Percentiles rank a stretch among this genome's conserved stretches.
Conservation (phyloP, 2,888 invertebrate species). For the Herminia tarsipennalis region DNA sequence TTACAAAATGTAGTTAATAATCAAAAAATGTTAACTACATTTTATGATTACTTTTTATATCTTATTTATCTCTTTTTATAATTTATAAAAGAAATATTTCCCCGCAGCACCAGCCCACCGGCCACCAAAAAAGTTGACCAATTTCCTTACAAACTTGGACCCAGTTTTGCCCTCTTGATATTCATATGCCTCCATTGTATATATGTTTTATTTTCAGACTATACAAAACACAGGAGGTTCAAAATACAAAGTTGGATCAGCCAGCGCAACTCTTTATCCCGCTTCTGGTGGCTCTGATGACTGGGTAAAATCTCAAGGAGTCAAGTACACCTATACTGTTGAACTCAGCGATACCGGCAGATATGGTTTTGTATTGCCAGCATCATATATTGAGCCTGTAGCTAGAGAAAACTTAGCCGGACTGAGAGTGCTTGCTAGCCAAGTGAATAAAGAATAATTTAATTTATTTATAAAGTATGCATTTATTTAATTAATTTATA, state of each 20-base stretch:
- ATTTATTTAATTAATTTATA: slow-evolving; percentile 27
- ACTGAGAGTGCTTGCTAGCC: slow-evolving; percentile 85
- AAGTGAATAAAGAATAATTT: slow-evolving; percentile 48
- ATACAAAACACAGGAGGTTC: slow-evolving; percentile 87
- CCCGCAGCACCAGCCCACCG: no score
- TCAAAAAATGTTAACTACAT: no score
- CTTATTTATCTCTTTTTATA: not conserved
- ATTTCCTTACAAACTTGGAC: no score
- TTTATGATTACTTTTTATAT: not conserved
- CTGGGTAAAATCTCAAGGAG: slow-evolving; percentile 94
- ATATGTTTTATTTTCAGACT: slow-evolving; percentile 74
- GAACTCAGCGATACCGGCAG: slow-evolving; percentile 94
- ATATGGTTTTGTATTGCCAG: slow-evolving; percentile 95
- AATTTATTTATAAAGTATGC: slow-evolving; percentile 7
- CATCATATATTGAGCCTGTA: slow-evolving; percentile 90
- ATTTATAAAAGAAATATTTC: no score
- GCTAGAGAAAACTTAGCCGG: slow-evolving; percentile 91
- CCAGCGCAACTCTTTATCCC: slow-evolving; percentile 92
- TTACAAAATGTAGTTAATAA: no score
- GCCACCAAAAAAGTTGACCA: no score
- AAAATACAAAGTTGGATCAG: slow-evolving; percentile 90
- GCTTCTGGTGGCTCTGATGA: slow-evolving; percentile 94
- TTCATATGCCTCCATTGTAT: no score
- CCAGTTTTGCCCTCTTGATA: no score
- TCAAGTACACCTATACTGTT: slow-evolving; percentile 95